A percentile compares a stretch with the other conserved stretches of the same genome.
Conservation (phyloP, 2,888 invertebrate species). For the Eristalinus aeneus region DNA sequence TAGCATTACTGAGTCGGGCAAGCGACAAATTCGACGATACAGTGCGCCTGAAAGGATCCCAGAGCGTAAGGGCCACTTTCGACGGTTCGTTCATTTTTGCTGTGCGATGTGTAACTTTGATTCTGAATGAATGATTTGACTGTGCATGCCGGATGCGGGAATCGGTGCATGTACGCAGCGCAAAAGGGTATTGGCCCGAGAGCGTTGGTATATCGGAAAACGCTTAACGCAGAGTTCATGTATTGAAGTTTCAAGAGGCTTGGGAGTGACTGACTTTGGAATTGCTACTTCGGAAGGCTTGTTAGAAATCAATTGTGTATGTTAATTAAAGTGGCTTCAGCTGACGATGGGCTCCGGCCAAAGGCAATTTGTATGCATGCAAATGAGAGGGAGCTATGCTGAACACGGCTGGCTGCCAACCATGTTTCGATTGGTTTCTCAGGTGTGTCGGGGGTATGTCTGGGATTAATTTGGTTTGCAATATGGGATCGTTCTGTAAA, state of each 20-base stretch:
- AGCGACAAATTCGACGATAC: constrained; percentile 7
- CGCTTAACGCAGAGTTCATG: neutral
- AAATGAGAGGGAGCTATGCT: neutral
- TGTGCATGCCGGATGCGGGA: neutral
- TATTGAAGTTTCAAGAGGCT: neutral
- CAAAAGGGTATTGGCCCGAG: constrained; percentile 6
- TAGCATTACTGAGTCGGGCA: constrained; percentile 9
- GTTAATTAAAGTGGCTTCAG: neutral
- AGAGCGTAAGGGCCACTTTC: neutral
- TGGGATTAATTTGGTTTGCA: too few relatives aligned
- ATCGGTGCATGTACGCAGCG: neutral
- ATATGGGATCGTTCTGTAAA: too few relatives aligned
- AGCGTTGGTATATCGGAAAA: neutral
- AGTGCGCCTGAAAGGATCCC: neutral
- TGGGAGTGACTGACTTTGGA: neutral
- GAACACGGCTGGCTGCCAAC: neutral
- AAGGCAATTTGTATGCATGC: neutral
- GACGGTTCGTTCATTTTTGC: neutral
- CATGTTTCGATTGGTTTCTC: neutral
- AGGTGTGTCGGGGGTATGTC: neutral
- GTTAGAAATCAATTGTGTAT: constrained; percentile 21
- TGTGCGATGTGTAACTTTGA: constrained; percentile 10
- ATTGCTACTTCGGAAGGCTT: neutral
- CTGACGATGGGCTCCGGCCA: neutral
- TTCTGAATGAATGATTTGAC: constrained; percentile 28